These are phyloP conservation scores for Hybos culiciformis DNA, from an alignment of 2,888 invertebrate species.

Conservation along the genomic window DNA sequence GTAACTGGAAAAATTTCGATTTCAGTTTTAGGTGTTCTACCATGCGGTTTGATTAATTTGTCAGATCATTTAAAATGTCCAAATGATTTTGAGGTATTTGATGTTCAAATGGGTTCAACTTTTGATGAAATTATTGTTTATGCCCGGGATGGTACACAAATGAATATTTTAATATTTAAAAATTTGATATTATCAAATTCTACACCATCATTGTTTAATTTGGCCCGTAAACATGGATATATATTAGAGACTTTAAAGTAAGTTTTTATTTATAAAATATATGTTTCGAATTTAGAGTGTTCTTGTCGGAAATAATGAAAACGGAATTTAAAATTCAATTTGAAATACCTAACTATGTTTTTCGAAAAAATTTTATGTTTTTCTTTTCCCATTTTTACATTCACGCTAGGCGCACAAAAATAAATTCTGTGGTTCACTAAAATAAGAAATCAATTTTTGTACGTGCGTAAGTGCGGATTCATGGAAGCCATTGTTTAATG, in stretches of 20 bases:
- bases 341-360: too few species aligned
- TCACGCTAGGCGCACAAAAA: too few species aligned
- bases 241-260: constrained; percentile 51
- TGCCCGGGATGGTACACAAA: constrained; percentile 44
- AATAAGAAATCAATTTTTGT: too few species aligned
- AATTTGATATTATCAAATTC: constrained; percentile 29
- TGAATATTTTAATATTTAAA: constrained; percentile 41
- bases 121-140: constrained; percentile 55
- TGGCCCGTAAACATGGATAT: constrained; percentile 63
- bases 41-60: constrained; percentile 55
- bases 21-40: constrained; percentile 73
- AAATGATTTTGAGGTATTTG: constrained; percentile 45
- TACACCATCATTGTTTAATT: constrained; percentile 31
- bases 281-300: too few species aligned
- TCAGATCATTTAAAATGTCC: constrained; percentile 42
- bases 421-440: too few species aligned
- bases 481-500: too few species aligned
- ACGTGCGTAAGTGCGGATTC: too few species aligned
- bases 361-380: too few species aligned
- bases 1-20: constrained; percentile 57
- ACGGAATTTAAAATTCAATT: too few species aligned
- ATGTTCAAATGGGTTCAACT: constrained; percentile 56
- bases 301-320: too few species aligned
- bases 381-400: too few species aligned
- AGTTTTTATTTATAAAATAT: neutral